phyloP scores from a whole-genome alignment of 1,140 invertebrate genomes.

The Ctenoplectra terminalis region DNA sequence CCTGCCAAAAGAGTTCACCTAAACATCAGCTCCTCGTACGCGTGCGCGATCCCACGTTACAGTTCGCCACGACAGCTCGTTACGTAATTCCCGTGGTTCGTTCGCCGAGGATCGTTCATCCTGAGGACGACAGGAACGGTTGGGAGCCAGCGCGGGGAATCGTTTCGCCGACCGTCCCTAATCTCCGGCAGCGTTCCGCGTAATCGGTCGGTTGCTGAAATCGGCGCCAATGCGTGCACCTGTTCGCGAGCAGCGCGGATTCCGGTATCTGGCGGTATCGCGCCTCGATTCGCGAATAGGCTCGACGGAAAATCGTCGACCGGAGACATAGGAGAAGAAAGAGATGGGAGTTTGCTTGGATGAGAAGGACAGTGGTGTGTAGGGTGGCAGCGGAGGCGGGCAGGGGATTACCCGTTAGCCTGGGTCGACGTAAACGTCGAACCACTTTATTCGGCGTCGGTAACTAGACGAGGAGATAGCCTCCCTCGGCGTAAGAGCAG shows the following conservation, averaged over 20 bases:
- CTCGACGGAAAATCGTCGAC: neutral
- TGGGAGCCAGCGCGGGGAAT: neutral
- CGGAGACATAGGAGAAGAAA: neutral
- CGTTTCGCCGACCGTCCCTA: constrained; percentile 7
- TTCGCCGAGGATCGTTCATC: constrained; percentile 23
- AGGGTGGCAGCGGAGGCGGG: constrained; percentile 26
- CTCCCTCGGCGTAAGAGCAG: constrained; percentile 65
- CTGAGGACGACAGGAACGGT: neutral
- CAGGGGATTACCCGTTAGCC: constrained; percentile 68
- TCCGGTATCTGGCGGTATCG: constrained; percentile 8
- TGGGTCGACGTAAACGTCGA: constrained; percentile 71
- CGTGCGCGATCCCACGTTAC: constrained; percentile 21
- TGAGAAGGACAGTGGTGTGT: constrained; percentile 4
- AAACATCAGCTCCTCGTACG: neutral
- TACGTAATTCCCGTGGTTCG: constrained; percentile 8
- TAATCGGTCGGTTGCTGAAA: constrained; percentile 26
- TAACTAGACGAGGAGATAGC: constrained; percentile 71
- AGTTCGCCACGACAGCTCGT: constrained; percentile 8
- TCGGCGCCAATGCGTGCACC: constrained; percentile 57
- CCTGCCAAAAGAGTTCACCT: neutral
- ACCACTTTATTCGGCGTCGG: constrained; percentile 73
- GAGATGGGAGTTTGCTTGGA: neutral
- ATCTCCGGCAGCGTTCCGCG: constrained; percentile 42
- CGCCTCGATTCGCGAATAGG: constrained; percentile 19
- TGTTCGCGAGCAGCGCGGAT: constrained; percentile 24